Evolutionary conservation across 2,113 vertebrate genomes (phyloP), one percentile per base, ranked within the genome.

Genomic region (Agapornis roseicollis): DNA sequence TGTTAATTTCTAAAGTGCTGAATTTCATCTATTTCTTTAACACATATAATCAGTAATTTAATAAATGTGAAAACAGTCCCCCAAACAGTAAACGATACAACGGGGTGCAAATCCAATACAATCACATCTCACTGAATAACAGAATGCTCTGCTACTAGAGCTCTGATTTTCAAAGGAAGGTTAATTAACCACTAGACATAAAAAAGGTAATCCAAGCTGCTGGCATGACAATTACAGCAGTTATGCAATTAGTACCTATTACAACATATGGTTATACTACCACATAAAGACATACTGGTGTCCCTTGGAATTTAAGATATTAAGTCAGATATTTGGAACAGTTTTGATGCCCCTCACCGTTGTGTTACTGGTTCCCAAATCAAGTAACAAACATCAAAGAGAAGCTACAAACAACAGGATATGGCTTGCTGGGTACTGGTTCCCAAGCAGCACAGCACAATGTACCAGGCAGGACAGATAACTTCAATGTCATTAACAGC

Each of bases 341-440:
- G 49, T 72, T 90, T 61, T 69, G 41, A 81, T 70, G 61, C 23
- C 37, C 6, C 72, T 84, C 56, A 58, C 52, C 61, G 72, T 24
- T 84, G 24, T 64, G 31, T 47, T 83, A 85, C 39, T 64, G 63
- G 47, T 41, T 94, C 73, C 80, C 65, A 94, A 94, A 87, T 72
- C 44, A 89, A 85, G 60, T 74, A 65, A 73, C 27, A 88, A 74
- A 88, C 78, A 86, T 94, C 90, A 93, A 96, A 97, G 77, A 85
- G 88, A 90, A 86, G 63, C 33, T 74, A 69, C 50, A 86, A 96
- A 95, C 49, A 94, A 96, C 90, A 96, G 94, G 96, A 94, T 96
- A 92, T 71, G 5, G 0, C 83, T 92, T 89, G 88, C 90, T 92
- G 83, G 55, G 61, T 69, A 86, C 31, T 86, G 86, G 65, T 56